Conservation (phyloP, 2,797 vertebrate genomes). For the Sebastes matsubarae region DNA sequence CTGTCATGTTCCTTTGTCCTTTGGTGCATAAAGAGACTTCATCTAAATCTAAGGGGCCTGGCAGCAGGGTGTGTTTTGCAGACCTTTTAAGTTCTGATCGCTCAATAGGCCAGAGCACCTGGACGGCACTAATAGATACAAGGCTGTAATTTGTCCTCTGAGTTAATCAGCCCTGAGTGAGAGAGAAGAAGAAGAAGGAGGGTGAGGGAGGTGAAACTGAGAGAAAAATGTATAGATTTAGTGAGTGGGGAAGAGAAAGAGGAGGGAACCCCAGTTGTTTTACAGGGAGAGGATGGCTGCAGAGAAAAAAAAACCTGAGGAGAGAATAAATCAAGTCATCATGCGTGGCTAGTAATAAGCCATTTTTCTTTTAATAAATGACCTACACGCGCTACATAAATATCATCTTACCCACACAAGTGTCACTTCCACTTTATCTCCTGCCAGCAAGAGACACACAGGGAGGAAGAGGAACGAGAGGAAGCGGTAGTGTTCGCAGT, state of each 20-base stretch:
- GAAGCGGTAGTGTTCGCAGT: background rate
- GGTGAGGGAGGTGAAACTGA: background rate
- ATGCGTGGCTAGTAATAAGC: constrained; percentile 50
- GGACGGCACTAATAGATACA: constrained; percentile 65
- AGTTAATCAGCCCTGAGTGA: constrained; percentile 65
- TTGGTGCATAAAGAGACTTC: constrained; percentile 43
- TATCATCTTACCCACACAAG: constrained; percentile 53
- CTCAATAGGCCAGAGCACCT: constrained; percentile 67
- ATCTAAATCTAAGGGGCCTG: constrained; percentile 40
- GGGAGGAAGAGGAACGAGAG: constrained; percentile 15
- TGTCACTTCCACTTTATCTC: constrained; percentile 63
- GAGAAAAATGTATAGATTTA: constrained; percentile 31
- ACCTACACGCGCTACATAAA: constrained; percentile 52
- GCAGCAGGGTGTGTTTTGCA: constrained; percentile 19
- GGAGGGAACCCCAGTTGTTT: constrained; percentile 24
- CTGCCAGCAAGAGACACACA: constrained; percentile 31
- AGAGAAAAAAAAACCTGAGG: background rate
- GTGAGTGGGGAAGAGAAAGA: background rate
- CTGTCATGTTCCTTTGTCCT: constrained; percentile 57
- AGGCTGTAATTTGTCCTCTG: constrained; percentile 69
- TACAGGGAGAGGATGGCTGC: background rate
- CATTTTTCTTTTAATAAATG: constrained; percentile 66
- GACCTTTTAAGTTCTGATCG: constrained; percentile 59
- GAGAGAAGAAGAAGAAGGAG: constrained; percentile 15
- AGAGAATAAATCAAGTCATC: constrained; percentile 58